Percentiles rank a stretch among this genome's conserved stretches.
Conservation (phyloP, 2,113 vertebrate genomes). For the Sphaerodactylus townsendi region DNA sequence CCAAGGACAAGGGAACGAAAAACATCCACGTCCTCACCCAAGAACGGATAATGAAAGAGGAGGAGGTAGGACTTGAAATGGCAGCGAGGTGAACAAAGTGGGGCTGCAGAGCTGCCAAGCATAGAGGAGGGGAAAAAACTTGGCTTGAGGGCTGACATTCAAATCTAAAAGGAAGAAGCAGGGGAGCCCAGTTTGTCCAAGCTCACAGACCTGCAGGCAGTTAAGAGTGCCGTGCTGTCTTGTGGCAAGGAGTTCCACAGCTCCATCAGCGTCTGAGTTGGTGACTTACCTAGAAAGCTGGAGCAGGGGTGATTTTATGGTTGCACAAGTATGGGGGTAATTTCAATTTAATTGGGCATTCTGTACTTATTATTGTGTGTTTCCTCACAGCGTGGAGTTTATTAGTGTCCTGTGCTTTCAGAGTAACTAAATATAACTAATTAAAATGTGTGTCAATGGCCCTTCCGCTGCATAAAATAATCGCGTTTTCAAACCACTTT, state of each 20-base stretch:
- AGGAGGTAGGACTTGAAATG: background rate
- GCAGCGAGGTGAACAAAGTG: background rate
- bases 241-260: background rate
- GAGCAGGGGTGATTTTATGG: background rate
- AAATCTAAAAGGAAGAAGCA: background rate
- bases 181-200: background rate
- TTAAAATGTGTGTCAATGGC: no score
- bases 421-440: no score
- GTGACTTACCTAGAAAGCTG: background rate
- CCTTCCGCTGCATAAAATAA: no score
- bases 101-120: background rate
- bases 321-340: background rate
- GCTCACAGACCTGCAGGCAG: background rate
- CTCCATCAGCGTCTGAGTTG: background rate
- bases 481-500: no score
- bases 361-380: background rate
- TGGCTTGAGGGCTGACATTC: background rate
- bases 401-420: background rate
- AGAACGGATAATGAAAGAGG: conserved; percentile 2
- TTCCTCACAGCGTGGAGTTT: background rate
- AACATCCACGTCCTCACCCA: background rate
- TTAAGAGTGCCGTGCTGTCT: background rate
- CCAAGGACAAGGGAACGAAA: background rate
- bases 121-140: no score
- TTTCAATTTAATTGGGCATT: background rate